Evolutionary conservation across 2,888 invertebrate species (phyloP), one percentile per base, ranked within the genome.

Genomic region (Microdon myrmicae): DNA sequence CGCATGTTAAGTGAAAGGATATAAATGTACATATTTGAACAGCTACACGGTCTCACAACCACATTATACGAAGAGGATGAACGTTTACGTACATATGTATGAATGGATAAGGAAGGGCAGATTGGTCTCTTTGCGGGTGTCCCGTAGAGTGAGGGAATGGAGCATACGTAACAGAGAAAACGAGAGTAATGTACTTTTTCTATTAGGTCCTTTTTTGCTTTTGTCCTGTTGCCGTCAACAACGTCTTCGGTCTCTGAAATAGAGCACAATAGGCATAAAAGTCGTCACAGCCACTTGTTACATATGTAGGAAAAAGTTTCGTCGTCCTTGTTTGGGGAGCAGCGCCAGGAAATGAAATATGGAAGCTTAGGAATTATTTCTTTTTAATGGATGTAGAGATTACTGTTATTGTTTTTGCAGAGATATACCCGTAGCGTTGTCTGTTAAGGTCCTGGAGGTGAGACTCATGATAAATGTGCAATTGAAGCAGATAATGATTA

Each of bases 231-330:
- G 13, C n/a, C 34, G 34, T 14, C 20, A 19, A 4, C 20, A 25
- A 26, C 26, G 26, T 19, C 10, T 35, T 45, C 20, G 49, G 49
- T 64, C 58, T 43, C 22, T 58, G 31, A 41, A 58, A n/a, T n/a
- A n/a, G 56, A 64, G 64, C 47, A 64, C 64, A 64, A 64, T 64
- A 64, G 64, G 58, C 64, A 58, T 64, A 58, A 58, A 64, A 64
- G 64, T 64, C 64, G 64, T 64, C 64, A 64, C 58, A 64, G 64
- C 64, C 64, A 64, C 64, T 64, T 64, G 64, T 64, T 64, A 64
- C 64, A 58, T 58, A 64, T 58, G 32, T 53, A 53, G 64, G 54
- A 58, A 54, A 56, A 64, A 49, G 37, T 56, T 37, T 38, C 39
- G 38, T 56, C 39, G 61, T 51, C 29, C 49, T 53, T 47, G 53